Conservation (phyloP, 2,888 invertebrate species). For the Dexiosoma caninum region DNA sequence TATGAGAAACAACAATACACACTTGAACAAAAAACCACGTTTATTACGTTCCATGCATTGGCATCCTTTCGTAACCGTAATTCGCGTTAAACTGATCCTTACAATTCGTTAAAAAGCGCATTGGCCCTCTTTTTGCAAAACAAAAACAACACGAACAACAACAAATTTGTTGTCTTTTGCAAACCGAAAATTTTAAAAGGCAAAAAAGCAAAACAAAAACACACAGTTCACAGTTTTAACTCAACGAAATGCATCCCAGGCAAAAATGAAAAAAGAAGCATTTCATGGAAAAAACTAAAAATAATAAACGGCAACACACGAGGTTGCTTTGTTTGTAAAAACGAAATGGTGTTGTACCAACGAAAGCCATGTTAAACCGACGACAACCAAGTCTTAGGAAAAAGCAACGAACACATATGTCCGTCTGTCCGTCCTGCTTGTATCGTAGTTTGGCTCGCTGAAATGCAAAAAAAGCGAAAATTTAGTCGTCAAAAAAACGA, state of each 20-base stretch:
- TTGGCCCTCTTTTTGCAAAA: conserved; percentile 64
- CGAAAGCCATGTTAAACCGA: conserved; percentile 43
- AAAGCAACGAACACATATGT: conserved; percentile 52
- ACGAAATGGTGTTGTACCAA: conserved; percentile 29
- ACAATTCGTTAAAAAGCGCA: conserved; percentile 76
- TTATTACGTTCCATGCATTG: conserved; percentile 67
- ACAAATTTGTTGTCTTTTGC: conserved; percentile 64
- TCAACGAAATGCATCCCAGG: conserved; percentile 59
- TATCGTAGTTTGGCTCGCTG: conserved; percentile 33
- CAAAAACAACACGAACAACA: conserved; percentile 48
- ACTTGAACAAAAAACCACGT: conserved; percentile 45
- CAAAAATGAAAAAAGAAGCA: neutral
- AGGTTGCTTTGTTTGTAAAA: conserved; percentile 24
- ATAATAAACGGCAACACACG: conserved; percentile 52
- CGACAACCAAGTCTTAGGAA: conserved; percentile 54
- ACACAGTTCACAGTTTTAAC: conserved; percentile 18
- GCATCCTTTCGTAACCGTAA: conserved; percentile 77
- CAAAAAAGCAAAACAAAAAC: conserved; percentile 23
- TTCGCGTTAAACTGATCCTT: conserved; percentile 78
- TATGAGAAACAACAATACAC: conserved; percentile 19
- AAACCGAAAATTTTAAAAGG: conserved; percentile 49
- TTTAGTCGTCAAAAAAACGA: conserved; percentile 32
- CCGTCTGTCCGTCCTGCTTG: neutral
- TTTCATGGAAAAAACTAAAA: too few species aligned
- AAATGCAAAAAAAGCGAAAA: conserved; percentile 11